Percentiles rank a stretch among this genome's conserved stretches.
phyloP scores from a whole-genome alignment of 2,888 invertebrate species.

The Drosophila maculinotata region DNA sequence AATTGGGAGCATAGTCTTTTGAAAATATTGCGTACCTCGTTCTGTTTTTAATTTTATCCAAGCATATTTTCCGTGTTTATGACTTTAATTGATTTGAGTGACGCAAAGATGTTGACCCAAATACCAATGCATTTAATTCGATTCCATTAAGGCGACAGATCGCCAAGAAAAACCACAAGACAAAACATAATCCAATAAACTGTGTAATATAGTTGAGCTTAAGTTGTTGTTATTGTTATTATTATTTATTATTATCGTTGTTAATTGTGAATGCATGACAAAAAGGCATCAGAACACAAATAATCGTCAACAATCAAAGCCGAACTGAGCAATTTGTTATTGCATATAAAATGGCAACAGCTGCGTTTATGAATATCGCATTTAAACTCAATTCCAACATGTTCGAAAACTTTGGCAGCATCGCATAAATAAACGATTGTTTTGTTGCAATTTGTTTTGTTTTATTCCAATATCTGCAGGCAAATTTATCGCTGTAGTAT shows the following conservation, averaged over 20 bases:
- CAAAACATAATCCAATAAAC: constrained; percentile 13
- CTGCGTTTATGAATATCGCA: constrained; percentile 64
- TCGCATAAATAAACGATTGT: constrained; percentile 61
- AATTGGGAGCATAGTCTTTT: neutral
- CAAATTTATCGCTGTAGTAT: constrained; percentile 61
- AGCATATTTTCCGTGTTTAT: constrained; percentile 40
- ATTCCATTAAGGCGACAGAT: constrained; percentile 28
- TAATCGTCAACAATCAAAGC: constrained; percentile 67
- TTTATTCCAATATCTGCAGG: constrained; percentile 50
- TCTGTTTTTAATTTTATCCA: constrained; percentile 3
- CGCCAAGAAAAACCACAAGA: constrained; percentile 1
- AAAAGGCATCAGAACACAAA: constrained; percentile 63
- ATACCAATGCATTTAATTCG: constrained; percentile 61
- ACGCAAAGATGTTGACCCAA: constrained; percentile 64
- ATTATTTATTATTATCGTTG: constrained; percentile 1
- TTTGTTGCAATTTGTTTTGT: constrained; percentile 1
- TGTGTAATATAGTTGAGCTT: constrained; percentile 3
- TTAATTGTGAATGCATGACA: constrained; percentile 56
- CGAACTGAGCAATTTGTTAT: constrained; percentile 63
- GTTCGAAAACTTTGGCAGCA: constrained; percentile 68
- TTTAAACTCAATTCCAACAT: constrained; percentile 55
- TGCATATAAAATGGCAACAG: constrained; percentile 63
- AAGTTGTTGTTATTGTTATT: constrained; percentile 14
- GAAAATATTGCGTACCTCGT: neutral
- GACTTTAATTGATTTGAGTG: constrained; percentile 62